Conservation (phyloP, 64 coral and sea anemone genomes). For the Actinia tenebrosa region DNA sequence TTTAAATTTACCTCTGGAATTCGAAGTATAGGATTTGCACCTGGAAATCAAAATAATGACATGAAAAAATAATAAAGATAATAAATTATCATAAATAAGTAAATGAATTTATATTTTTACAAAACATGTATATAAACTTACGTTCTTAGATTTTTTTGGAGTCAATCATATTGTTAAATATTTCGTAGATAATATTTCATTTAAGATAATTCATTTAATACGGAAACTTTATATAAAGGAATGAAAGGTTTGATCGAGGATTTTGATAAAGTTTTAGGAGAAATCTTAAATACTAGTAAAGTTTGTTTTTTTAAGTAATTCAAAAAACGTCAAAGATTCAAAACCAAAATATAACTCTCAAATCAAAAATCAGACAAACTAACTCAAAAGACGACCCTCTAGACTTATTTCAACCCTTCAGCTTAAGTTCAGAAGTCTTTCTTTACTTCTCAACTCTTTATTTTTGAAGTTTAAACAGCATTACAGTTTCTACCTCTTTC, state of each 20-base stretch:
- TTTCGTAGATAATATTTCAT: too few relatives aligned
- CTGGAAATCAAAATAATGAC: slow-evolving; percentile 25
- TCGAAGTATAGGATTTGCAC: slow-evolving; percentile 77
- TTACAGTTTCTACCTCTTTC: slow-evolving; percentile 55
- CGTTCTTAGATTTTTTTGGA: neutral
- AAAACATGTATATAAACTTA: too few relatives aligned
- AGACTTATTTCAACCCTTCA: neutral
- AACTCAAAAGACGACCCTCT: neutral
- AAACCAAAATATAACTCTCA: neutral
- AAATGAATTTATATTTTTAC: neutral
- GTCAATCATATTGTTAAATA: neutral
- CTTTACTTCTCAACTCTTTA: neutral
- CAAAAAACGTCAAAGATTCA: neutral
- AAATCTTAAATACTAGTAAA: neutral
- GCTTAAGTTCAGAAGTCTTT: neutral
- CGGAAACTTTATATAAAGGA: too few relatives aligned
- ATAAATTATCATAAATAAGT: too few relatives aligned
- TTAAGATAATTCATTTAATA: neutral
- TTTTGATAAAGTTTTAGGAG: neutral
- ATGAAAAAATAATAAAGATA: neutral
- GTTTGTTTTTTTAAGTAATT: neutral
- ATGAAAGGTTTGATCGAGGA: neutral
- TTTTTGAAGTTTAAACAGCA: too few relatives aligned
- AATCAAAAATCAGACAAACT: neutral
- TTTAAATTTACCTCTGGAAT: slow-evolving; percentile 57